Evolutionary conservation across 2,888 invertebrate genomes (phyloP).

Genomic region (Nemoura dubitans): DNA sequence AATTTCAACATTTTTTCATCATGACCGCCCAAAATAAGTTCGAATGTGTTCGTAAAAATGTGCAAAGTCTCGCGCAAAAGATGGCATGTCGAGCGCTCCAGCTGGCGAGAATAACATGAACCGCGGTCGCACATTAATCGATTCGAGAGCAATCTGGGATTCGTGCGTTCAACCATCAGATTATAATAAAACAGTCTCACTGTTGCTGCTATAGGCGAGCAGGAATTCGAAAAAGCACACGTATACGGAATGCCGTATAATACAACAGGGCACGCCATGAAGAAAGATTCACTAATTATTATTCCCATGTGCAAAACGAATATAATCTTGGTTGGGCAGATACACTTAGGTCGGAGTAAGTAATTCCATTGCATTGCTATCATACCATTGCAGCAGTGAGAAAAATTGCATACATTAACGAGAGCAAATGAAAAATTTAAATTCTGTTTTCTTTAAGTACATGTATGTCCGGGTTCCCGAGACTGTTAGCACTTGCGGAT

Average conservation of each 20-base stretch:
- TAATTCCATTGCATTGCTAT: not conserved
- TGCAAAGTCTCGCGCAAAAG: not conserved
- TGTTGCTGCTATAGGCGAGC: not conserved
- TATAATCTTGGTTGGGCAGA: not conserved
- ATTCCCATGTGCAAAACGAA: not conserved
- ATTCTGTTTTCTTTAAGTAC: too few species aligned
- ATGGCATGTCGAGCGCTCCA: not conserved
- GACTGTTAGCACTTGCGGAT: not conserved
- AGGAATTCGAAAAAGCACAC: not conserved
- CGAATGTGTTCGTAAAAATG: not conserved
- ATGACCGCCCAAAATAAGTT: not conserved
- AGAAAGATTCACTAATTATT: not conserved
- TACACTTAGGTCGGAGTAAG: not conserved
- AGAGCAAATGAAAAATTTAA: too few species aligned
- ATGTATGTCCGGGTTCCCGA: not conserved
- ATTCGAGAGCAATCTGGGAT: not conserved
- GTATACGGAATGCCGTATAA: not conserved
- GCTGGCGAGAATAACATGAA: too few species aligned
- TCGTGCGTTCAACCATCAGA: not conserved
- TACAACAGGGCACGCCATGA: not conserved
- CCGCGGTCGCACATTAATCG: not conserved
- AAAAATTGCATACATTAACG: not conserved
- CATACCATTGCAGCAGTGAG: not conserved
- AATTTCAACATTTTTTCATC: not conserved
- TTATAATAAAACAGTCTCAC: not conserved